Base-by-base conservation (phyloP, 2,888 invertebrate species). In the Clivina fossor region DNA sequence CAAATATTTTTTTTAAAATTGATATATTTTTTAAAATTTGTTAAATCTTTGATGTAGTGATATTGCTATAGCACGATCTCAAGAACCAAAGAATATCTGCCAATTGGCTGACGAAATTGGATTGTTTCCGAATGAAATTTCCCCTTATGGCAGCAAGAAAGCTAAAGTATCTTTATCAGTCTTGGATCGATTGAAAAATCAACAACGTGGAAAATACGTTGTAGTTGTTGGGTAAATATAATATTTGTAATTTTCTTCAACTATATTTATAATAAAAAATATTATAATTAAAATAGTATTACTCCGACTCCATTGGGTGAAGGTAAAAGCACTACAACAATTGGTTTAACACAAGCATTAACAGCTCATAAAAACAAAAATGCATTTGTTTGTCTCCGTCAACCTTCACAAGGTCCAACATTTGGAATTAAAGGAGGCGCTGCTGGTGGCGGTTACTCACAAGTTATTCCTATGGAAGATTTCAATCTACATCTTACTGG, bases 231-330 rank as follows among this genome's bases (percentile, higher is more conserved):
- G 95, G 91, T 92, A 74, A 78, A 79, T 72, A 44, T 57, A n/a
- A 19, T 18, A 28, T 20, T 44, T 11, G 5, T 2, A 28, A 28
- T 16, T 30, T n/a, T 8, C 19, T 28, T 30, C 24, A 32, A 15
- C 1, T 43, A 7, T 26, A 13, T 26, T 22, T 44, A 13, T 41
- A 13, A 26, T 41, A 5, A 26, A 13, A 51, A 26, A 20, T 53
- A 49, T 63, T 66, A 9, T 71, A n/a, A n/a, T n/a, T n/a, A n/a
- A n/a, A n/a, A n/a, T n/a, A 92, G 94, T 11, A 97, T 99, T 46
- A 99, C 97, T 0, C 98, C 99, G 0, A 99, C 99, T 0, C 96
- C 98, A 0, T 79, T 99, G n/a, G 99, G 99, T 1, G 98, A 99
- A 77, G 98, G 98, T 22, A 99, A 99, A 78, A 96, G 94, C 66